Conservation (phyloP, 35 echinoderm and acorn worm genomes). For the Ptychodera flava region DNA sequence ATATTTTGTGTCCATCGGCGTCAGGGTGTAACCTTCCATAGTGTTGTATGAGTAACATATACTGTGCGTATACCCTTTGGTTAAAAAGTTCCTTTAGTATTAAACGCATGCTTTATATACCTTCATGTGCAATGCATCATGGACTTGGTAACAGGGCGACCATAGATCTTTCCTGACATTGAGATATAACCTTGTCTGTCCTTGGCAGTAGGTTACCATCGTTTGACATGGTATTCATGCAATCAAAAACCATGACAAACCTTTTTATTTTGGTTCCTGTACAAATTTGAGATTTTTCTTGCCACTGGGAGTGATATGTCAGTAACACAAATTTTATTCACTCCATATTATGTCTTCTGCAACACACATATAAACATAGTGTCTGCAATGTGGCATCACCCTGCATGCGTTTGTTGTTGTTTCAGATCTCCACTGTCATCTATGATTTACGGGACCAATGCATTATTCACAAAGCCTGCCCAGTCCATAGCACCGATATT, state of each 20-base stretch:
- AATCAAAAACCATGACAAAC: neutral
- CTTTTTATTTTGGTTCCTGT: neutral
- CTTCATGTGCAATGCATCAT: no score
- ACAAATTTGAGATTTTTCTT: neutral
- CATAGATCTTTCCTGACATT: no score
- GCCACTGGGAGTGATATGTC: neutral
- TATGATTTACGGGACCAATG: constrained; percentile 95
- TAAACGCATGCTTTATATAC: no score
- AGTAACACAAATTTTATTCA: neutral
- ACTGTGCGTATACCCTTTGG: no score
- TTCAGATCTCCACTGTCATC: constrained; percentile 83
- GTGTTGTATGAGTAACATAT: no score
- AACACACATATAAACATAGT: neutral
- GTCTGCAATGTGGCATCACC: neutral
- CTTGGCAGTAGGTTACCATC: no score
- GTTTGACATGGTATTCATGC: neutral
- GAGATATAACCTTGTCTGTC: no score
- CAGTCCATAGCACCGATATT: constrained; percentile 78
- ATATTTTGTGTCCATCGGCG: no score
- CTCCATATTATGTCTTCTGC: constrained; percentile 5
- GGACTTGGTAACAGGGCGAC: no score
- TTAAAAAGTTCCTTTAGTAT: no score
- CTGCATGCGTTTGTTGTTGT: neutral
- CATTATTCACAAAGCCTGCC: constrained; percentile 92
- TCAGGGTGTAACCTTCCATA: no score